These are phyloP conservation scores for Dryomyza anilis DNA, from an alignment of 2,888 invertebrate species.

Conservation along the genomic window DNA sequence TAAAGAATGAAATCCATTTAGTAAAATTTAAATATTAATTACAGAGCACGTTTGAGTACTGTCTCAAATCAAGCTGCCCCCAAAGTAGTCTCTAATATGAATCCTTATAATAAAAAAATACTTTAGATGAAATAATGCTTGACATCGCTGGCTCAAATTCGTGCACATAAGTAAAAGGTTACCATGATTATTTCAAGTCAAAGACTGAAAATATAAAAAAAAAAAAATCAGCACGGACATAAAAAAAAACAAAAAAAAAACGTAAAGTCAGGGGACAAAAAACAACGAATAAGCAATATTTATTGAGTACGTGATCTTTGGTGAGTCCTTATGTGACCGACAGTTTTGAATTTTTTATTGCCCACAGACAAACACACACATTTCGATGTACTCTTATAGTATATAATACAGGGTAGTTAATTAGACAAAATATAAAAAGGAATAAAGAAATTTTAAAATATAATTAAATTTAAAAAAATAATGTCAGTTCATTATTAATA, in stretches of 20 bases:
- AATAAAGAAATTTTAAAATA: too few relatives aligned
- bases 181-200: constrained; percentile 8
- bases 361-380: constrained; percentile 22
- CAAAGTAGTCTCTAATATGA: too few relatives aligned
- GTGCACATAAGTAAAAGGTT: constrained; percentile 16
- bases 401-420: constrained; percentile 42
- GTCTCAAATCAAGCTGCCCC: too few relatives aligned
- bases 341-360: constrained; percentile 60
- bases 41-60: too few relatives aligned
- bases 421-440: not conserved
- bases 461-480: not conserved
- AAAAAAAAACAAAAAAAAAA: constrained; percentile 2
- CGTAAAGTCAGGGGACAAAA: constrained; percentile 16
- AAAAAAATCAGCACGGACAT: not conserved
- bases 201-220: not conserved
- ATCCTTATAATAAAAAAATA: too few relatives aligned
- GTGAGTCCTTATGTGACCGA: constrained; percentile 61
- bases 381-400: too few relatives aligned
- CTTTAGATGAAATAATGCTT: too few relatives aligned
- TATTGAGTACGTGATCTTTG: constrained; percentile 63
- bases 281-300: constrained; percentile 57
- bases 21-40: too few relatives aligned
- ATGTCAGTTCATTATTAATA: too few relatives aligned
- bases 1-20: too few relatives aligned
- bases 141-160: constrained; percentile 4